A percentile compares a stretch with the other conserved stretches of the same genome.
Conservation (phyloP, 2,888 invertebrate species). For the Ophion slaviceki region DNA sequence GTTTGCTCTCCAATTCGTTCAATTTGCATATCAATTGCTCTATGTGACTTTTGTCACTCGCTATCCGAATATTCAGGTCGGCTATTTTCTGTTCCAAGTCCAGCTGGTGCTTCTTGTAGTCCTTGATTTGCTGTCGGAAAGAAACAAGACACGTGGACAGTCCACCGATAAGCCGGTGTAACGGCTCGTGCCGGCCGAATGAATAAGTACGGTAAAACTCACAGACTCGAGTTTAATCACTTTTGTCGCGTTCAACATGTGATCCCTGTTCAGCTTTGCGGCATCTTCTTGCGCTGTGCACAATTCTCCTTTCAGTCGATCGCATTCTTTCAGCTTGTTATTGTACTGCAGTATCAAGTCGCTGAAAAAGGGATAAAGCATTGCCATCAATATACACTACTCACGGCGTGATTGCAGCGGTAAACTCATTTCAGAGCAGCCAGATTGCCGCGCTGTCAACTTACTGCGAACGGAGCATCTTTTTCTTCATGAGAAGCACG, state of each 20-base stretch:
- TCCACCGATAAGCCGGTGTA: no score
- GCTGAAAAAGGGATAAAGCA: slow-evolving; percentile 65
- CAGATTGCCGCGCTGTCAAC: slow-evolving; percentile 58
- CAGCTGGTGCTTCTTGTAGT: slow-evolving; percentile 66
- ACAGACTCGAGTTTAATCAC: slow-evolving; percentile 73
- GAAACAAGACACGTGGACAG: neutral
- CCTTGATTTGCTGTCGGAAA: slow-evolving; percentile 67
- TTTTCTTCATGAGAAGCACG: slow-evolving; percentile 73
- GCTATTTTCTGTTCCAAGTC: slow-evolving; percentile 55
- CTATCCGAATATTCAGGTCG: slow-evolving; percentile 68
- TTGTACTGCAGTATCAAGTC: slow-evolving; percentile 74
- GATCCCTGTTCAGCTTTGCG: slow-evolving; percentile 68
- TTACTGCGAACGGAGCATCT: slow-evolving; percentile 75
- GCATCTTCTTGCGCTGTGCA: slow-evolving; percentile 60
- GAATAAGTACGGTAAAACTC: slow-evolving; percentile 48
- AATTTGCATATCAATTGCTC: slow-evolving; percentile 76
- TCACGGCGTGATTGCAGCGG: slow-evolving; percentile 33
- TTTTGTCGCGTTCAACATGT: slow-evolving; percentile 68
- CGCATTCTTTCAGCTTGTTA: slow-evolving; percentile 75
- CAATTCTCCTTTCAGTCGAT: slow-evolving; percentile 72
- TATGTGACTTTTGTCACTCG: slow-evolving; percentile 73
- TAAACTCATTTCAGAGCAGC: slow-evolving; percentile 22
- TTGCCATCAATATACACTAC: slow-evolving; percentile 10
- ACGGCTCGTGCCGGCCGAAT: neutral
- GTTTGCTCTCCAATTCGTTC: slow-evolving; percentile 68